Base-by-base conservation (phyloP, 2,888 invertebrate genomes). In the Polydrusus cervinus region DNA sequence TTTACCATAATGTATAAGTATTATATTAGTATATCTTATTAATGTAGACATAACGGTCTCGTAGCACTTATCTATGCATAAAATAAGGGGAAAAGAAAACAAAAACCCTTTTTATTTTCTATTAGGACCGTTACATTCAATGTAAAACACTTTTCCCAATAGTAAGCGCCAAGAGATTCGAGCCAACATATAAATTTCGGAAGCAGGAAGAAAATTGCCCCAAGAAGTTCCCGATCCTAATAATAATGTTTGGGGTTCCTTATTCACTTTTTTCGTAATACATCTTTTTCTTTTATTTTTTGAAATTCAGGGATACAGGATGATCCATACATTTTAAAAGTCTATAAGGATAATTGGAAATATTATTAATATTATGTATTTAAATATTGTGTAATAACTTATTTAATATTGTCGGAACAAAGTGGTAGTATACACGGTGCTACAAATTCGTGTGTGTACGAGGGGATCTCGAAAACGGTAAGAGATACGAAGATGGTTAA, bases 151-250 rank as follows among this genome's bases (percentile, higher is more conserved):
- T 69, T 60, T 69, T 60, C 47, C 34, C 57, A 34, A 18, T 51
- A n/a, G 60, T 69, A 45, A 43, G 69, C 57, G 69, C 45, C 57
- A 57, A 45, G 60, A 60, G 14, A 69, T 47, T 69, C 69, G 61
- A 69, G 60, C 69, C 69, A 69, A 47, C 30, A 69, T 30, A 69
- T 69, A 69, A 69, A 69, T 60, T 69, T 60, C 3, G 60, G 13
- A 16, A 66, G 49, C 16, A 55, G 45, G 43, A 68, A 57, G 69
- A 60, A 60, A 60, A 60, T 69, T 69, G 65, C 65, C 51, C 34
- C 34, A 51, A 51, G 51, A 65, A 43, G 65, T 49, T 65, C 65
- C 16, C 65, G 18, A 51, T 65, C 51, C 34, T 51, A 65, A 65
- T 65, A 65, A 65, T 65, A 65, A 65, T 65, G 47, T 49, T 65